Evolutionary conservation across 2,113 vertebrate species (phyloP).

Genomic region (Bubo bubo): DNA sequence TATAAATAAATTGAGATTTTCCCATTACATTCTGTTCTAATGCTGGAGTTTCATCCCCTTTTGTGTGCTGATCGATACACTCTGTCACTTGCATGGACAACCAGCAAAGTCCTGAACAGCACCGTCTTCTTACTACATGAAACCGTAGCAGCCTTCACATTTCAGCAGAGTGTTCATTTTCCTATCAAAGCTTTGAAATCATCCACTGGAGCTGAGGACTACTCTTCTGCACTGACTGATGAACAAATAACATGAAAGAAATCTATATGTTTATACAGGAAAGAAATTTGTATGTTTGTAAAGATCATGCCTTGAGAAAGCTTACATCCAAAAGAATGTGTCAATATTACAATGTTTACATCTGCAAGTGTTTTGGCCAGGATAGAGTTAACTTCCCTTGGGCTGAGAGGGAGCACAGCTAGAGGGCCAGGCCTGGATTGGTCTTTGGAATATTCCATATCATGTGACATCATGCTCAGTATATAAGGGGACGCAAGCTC

Average conservation of each 20-base stretch:
- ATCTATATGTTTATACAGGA: neutral
- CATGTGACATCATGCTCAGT: no score
- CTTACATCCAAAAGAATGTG: neutral
- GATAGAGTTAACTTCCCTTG: no score
- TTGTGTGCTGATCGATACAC: neutral
- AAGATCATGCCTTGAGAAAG: neutral
- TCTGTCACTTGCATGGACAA: neutral
- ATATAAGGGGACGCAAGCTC: no score
- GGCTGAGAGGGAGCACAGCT: no score
- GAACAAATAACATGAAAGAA: neutral
- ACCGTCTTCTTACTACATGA: neutral
- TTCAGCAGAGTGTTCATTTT: neutral
- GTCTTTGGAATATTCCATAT: no score
- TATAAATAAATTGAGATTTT: neutral
- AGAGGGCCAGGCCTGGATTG: no score
- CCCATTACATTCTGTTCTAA: neutral
- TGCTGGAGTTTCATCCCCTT: neutral
- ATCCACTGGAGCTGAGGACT: neutral
- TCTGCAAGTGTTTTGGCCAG: neutral
- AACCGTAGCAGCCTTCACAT: neutral
- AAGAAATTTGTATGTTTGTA: neutral
- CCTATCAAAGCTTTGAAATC: neutral
- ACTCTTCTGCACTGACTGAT: neutral
- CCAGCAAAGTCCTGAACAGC: neutral
- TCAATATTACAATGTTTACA: neutral